Evolutionary conservation across 2,888 invertebrate genomes (phyloP), one percentile per base, ranked within the genome.

Genomic region (Lordiphosa fenestrarum): DNA sequence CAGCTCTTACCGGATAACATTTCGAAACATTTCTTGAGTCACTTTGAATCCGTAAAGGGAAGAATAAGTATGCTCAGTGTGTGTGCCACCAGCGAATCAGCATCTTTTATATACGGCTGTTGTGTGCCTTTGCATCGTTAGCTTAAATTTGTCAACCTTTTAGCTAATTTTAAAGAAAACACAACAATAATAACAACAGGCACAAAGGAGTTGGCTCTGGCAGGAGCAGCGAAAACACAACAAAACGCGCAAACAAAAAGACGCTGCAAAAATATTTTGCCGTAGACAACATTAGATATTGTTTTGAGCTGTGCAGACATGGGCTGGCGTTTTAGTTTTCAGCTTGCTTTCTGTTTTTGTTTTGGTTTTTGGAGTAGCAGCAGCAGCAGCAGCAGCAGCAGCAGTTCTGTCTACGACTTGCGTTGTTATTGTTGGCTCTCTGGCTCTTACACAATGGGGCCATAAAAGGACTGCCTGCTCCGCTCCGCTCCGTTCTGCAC

Each of bases 201-300:
- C 30, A 30, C 30, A 30, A 30, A 30, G 30, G 30, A 30, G 9
- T 30, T 30, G 30, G 30, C 30, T 30, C 7, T 33, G 37, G 33
- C 23, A 47, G 19, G 21, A 42, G 13, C 39, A 47, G 15, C 39
- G 48, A 44, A 35, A 58, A 54, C 9, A 58, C 12, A 33, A 47
- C 44, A 56, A 23, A 19, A 42, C 21, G 60, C 55, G 41, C 48
- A 62, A 58, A 59, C 53, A 64, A 80, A 58, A 60, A 63, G 74
- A 63, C 49, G 67, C 62, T 73, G 61, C 65, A 68, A 68, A 82
- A 84, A 82, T 84, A 84, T 84, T 84, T 74, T 75, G 66, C 80
- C 55, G 80, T 66, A 65, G 83, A 84, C 75, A 77, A 82, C 77
- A 77, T 77, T 77, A 77, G 85, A 77, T 74, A 77, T 77, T 77